Base-by-base conservation (phyloP, 2,888 invertebrate species). In the Dusona sp. region DNA sequence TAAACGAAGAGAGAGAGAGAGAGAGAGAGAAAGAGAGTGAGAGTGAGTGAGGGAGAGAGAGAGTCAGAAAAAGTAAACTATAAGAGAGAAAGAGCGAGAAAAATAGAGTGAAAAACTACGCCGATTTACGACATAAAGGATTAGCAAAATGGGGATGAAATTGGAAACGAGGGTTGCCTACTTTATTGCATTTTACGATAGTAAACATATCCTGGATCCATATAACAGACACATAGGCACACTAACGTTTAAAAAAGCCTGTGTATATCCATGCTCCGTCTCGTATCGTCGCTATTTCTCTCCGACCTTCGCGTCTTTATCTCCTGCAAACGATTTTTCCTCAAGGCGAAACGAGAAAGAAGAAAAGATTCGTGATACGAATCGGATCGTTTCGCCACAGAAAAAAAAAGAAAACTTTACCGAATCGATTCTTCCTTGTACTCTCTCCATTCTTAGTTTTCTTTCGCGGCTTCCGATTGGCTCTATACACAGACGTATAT, bases 141-240 rank as follows among this genome's bases (percentile, higher is more conserved):
- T 87, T 87, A 87, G 80, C 83, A 85, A 85, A 87, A 83, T 85
- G 74, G 73, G 73, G 48, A 74, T 67, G 79, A 85, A 80, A 82
- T 85, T 87, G 77, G 83, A 85, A 85, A 65, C 42, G 84, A 57
- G 70, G 77, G 80, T 83, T 85, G 73, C 65, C 85, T 79, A 87
- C 79, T 85, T 87, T 83, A 85, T 85, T 87, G 75, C 68, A 74
- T 75, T 87, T 87, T 83, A 85, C 87, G 87, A 83, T 87, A 73
- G 65, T 48, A 64, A 82, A 85, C 73, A 57, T 45, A 67, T 77
- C 22, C 65, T 65, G 33, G 73, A 45, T 38, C 33, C 51, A 33
- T 65, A 54, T 67, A 67, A 29, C 42, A 48, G 29, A 68, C 65
- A 67, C 38, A 61, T 67, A 75, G 7, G 38, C 22, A 67, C 42